Conservation (phyloP, 2,888 invertebrate genomes). For the Stenchaetothrips biformis region DNA sequence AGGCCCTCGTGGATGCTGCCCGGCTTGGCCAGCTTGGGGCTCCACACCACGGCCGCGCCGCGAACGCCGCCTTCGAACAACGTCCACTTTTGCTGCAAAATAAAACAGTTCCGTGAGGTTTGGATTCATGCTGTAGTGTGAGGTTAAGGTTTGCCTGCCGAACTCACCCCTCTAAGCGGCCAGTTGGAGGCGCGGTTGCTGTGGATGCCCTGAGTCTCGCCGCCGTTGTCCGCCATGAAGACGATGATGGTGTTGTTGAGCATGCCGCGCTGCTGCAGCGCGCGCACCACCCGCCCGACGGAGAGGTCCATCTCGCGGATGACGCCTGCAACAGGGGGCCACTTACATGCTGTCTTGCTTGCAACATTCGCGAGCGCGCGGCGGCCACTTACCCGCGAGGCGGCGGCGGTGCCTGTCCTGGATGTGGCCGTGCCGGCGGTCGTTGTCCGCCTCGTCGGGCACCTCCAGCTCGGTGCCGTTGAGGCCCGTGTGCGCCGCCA, state of each 20-base stretch:
- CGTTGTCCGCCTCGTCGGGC: conserved; percentile 58
- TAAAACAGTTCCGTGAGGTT: no score
- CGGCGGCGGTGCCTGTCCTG: conserved; percentile 45
- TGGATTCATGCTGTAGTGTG: no score
- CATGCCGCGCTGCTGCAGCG: conserved; percentile 51
- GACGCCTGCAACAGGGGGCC: not conserved
- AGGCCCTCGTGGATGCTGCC: conserved; percentile 57
- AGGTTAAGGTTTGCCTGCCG: no score
- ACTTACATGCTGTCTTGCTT: no score
- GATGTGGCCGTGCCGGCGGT: conserved; percentile 56
- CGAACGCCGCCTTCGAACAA: conserved; percentile 83
- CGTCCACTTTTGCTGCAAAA: conserved; percentile 62
- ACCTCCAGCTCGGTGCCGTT: conserved; percentile 65
- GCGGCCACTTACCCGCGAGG: not conserved
- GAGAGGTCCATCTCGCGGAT: conserved; percentile 49
- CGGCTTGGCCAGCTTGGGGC: conserved; percentile 53
- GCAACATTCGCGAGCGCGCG: not conserved
- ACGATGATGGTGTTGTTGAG: conserved; percentile 57
- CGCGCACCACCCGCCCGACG: conserved; percentile 52
- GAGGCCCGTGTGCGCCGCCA: conserved; percentile 75
- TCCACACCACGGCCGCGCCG: conserved; percentile 71
- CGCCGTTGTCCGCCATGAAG: conserved; percentile 60
- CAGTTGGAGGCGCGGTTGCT: conserved; percentile 56
- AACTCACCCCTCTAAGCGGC: conserved; percentile 2
- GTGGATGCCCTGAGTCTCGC: conserved; percentile 51